Evolutionary conservation across 2,888 invertebrate genomes (phyloP), one percentile per base, ranked within the genome.

Genomic region (Eilema caniola): DNA sequence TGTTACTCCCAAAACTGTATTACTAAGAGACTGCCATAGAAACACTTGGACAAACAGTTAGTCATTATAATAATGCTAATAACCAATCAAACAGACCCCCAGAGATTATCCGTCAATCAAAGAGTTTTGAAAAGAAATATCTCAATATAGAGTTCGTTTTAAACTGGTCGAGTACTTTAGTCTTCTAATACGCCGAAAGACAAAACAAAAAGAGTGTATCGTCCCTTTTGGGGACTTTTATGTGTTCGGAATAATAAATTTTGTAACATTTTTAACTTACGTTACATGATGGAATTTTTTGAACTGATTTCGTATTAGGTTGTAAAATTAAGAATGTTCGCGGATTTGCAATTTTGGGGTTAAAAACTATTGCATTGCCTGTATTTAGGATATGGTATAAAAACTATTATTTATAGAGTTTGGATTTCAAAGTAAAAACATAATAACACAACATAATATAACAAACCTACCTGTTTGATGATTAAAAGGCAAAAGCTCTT

Each of bases 41-140:
- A 66, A 81, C 90, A 90, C 82, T 87, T 90, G 90, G 76, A 80
- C 81, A 86, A 85, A 90, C 85, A 86, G 71, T 90, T 89, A 88
- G 88, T 90, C 81, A 74, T 86, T 79, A 80, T 78, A 84, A 84
- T 83, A 83, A 85, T 84, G 81, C 75, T 69, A 62, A 79, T 69
- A 72, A 79, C 83, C 79, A 84, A 53, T 71, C n/a, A 71, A 74
- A 66, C 25, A 68, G 78, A 84, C 76, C 72, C 83, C 65, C 68
- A 28, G 25, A 59, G 72, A 72, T 76, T 33, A 62, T 66, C 31
- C 24, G 31, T 41, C 23, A 24, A 47, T 69, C 60, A 72, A 74
- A 72, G 23, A 41, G 33, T 31, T 73, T 77, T 72, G 33, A 78
- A 57, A 69, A 73, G 75, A 70, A 69, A 73, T 74, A 67, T 74